phyloP scores from a whole-genome alignment of 2,888 invertebrate genomes.

The Molorchus minor region DNA sequence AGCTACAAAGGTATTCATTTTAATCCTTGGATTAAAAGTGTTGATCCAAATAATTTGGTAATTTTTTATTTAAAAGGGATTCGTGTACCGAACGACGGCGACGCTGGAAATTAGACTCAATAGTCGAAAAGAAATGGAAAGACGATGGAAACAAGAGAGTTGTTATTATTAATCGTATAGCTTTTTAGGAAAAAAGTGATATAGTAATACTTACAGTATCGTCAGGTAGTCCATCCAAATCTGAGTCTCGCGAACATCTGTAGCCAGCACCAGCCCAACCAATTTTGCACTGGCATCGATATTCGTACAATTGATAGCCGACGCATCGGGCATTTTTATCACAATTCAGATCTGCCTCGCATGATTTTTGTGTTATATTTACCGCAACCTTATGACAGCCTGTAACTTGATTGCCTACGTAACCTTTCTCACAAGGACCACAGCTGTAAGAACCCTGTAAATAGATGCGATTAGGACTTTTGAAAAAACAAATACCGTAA shows the following conservation, averaged over 20 bases:
- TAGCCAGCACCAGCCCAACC: slow-evolving; percentile 93
- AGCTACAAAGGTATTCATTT: too few relatives aligned
- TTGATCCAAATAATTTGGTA: too few relatives aligned
- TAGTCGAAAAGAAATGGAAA: too few relatives aligned
- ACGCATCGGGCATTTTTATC: not conserved
- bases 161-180: too few relatives aligned
- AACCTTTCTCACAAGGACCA: not conserved
- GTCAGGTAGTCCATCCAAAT: slow-evolving; percentile 91
- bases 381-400: not conserved
- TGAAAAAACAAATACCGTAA: not conserved
- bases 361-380: not conserved
- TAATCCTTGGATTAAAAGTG: too few relatives aligned
- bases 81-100: too few relatives aligned
- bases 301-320: not conserved
- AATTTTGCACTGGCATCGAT: slow-evolving; percentile 72
- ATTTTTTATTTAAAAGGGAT: too few relatives aligned
- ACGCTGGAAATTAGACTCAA: too few relatives aligned
- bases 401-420: not conserved
- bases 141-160: too few relatives aligned
- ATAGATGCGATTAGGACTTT: too few relatives aligned
- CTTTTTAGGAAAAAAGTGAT: too few relatives aligned
- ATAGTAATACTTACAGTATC: slow-evolving; percentile 70
- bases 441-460: not conserved
- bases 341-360: not conserved
- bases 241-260: slow-evolving; percentile 83